A percentile compares a stretch with the other conserved stretches of the same genome.
Evolutionary conservation across 2,888 invertebrate species (phyloP).

Genomic region (Macrophya alboannulata): DNA sequence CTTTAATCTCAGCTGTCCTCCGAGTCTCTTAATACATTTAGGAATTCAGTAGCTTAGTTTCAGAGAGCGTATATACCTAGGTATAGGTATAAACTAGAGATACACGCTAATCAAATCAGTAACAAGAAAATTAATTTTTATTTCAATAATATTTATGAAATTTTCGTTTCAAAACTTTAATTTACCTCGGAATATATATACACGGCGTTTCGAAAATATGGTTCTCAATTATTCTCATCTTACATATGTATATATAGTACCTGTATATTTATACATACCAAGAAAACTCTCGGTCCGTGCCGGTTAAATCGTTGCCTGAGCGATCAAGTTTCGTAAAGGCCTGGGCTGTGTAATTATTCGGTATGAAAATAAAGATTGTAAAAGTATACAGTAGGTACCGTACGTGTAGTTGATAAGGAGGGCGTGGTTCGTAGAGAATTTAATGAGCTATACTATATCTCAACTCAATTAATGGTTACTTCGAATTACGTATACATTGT

Average conservation of each 20-base stretch:
- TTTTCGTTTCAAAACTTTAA: not conserved
- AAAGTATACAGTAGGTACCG: constrained; percentile 35
- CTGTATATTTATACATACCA: not conserved
- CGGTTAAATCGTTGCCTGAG: not conserved
- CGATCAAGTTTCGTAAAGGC: constrained; percentile 40
- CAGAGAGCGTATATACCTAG: not conserved
- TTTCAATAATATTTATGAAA: constrained; percentile 12
- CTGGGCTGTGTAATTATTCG: constrained; percentile 29
- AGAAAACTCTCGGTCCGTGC: not conserved
- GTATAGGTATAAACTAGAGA: not conserved
- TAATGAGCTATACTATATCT: constrained; percentile 45
- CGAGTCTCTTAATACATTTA: constrained; percentile 23
- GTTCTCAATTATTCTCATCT: constrained; percentile 46
- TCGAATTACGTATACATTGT: constrained; percentile 34
- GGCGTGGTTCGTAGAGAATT: constrained; percentile 43
- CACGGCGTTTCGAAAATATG: not conserved
- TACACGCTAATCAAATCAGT: not conserved
- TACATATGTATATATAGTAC: not conserved
- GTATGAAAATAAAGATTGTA: constrained; percentile 27
- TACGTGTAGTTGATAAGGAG: constrained; percentile 12
- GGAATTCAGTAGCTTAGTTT: constrained; percentile 21
- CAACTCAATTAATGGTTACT: constrained; percentile 43
- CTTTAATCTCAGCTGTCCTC: constrained; percentile 34
- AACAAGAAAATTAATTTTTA: constrained; percentile 9
- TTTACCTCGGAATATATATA: not conserved